Evolutionary conservation across 2,888 invertebrate genomes (phyloP).

Genomic region (Mantis religiosa): DNA sequence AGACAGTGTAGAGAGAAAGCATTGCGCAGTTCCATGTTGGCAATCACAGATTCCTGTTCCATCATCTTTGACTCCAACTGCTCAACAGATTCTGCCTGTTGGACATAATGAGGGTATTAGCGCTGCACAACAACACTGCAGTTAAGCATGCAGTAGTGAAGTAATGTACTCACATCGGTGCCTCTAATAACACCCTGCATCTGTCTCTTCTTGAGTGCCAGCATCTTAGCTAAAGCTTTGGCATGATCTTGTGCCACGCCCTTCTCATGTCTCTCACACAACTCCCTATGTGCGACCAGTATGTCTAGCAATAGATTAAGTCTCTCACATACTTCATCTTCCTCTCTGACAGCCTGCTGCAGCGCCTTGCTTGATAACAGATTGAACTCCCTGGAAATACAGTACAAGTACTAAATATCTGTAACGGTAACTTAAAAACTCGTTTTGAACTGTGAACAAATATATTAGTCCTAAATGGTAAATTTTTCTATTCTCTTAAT

Average conservation of each 20-base stretch:
- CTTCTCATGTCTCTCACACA: slow-evolving; percentile 58
- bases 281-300: slow-evolving; percentile 52
- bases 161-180: slow-evolving; percentile 51
- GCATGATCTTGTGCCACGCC: slow-evolving; percentile 60
- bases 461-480: too few species aligned
- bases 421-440: too few species aligned
- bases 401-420: too few species aligned
- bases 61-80: slow-evolving; percentile 58
- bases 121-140: too few species aligned
- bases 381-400: slow-evolving; percentile 51
- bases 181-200: slow-evolving; percentile 60
- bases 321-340: slow-evolving; percentile 53
- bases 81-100: slow-evolving; percentile 56
- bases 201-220: slow-evolving; percentile 57
- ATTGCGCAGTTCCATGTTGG: slow-evolving; percentile 56
- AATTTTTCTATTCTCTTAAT: too few species aligned
- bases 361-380: slow-evolving; percentile 49
- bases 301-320: slow-evolving; percentile 53
- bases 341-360: slow-evolving; percentile 52
- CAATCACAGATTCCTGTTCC: slow-evolving; percentile 58
- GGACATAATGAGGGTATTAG: too few species aligned
- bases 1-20: slow-evolving; percentile 60
- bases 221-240: slow-evolving; percentile 56
- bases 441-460: too few species aligned
- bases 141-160: too few species aligned